Evolutionary conservation across 2,797 vertebrate species (phyloP).

Genomic region (Galagoides demidoff): DNA sequence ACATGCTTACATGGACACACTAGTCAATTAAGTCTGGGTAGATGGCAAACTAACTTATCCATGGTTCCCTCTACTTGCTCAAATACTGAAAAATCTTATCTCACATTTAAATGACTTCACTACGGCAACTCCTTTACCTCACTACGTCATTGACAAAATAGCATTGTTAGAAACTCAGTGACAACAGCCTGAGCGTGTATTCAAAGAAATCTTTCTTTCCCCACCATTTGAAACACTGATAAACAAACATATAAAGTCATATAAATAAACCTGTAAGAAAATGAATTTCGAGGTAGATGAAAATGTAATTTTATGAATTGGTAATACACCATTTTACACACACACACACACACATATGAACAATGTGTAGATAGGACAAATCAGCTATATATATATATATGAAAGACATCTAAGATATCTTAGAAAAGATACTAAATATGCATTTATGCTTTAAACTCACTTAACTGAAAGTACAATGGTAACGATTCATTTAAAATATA

Average conservation of each 20-base stretch:
- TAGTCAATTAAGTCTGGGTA: not conserved
- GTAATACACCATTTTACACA: not conserved
- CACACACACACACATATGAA: not conserved
- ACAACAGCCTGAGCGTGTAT: not conserved
- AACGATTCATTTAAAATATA: not conserved
- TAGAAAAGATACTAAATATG: not conserved
- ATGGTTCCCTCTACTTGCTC: not conserved
- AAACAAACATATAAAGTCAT: not conserved
- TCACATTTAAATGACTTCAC: not conserved
- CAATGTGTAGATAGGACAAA: not conserved
- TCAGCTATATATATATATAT: not conserved
- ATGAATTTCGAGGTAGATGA: not conserved
- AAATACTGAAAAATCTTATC: not conserved
- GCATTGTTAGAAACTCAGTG: not conserved
- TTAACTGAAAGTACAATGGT: not conserved
- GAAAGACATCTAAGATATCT: not conserved
- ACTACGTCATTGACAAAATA: not conserved
- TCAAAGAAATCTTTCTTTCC: not conserved
- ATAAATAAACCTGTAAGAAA: not conserved
- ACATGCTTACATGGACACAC: not conserved
- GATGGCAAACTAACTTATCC: not conserved
- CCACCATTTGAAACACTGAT: not conserved
- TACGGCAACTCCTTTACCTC: not conserved
- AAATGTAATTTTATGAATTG: conserved; percentile 25
- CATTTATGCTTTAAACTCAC: not conserved